A percentile compares a stretch with the other conserved stretches of the same genome.
Evolutionary conservation across 2,797 vertebrate genomes (phyloP).

Genomic region (Alectoris magna): DNA sequence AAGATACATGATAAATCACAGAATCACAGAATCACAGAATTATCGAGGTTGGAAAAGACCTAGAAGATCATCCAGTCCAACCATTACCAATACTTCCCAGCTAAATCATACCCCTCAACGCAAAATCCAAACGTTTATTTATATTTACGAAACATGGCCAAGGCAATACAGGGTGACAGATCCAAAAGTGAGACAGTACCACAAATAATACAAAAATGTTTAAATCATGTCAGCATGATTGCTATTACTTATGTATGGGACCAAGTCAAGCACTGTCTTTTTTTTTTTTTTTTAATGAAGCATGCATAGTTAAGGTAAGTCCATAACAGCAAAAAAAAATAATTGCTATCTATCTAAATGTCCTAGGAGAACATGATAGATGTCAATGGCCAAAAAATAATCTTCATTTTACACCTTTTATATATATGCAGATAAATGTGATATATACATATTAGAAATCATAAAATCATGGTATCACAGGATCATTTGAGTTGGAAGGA

Average conservation of each 20-base stretch:
- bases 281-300: not conserved
- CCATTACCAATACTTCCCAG: too few species aligned
- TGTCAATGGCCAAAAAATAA: not conserved
- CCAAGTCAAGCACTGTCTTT: not conserved
- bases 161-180: not conserved
- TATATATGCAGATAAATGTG: not conserved
- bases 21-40: too few species aligned
- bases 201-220: not conserved
- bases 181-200: not conserved
- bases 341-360: not conserved
- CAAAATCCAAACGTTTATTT: too few species aligned
- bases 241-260: rapidly evolving
- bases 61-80: too few species aligned
- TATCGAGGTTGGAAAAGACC: too few species aligned
- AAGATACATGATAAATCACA: not conserved
- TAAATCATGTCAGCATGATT: not conserved
- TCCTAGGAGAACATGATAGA: not conserved
- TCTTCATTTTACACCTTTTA: not conserved
- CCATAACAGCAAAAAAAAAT: not conserved
- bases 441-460: not conserved
- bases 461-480: not conserved
- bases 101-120: too few species aligned
- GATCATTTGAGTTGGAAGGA: too few species aligned
- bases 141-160: not conserved
- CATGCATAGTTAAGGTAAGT: not conserved